Percentiles rank a stretch among this genome's conserved stretches.
phyloP scores from a whole-genome alignment of 2,797 vertebrate species.

The Neomorphus geoffroyi region DNA sequence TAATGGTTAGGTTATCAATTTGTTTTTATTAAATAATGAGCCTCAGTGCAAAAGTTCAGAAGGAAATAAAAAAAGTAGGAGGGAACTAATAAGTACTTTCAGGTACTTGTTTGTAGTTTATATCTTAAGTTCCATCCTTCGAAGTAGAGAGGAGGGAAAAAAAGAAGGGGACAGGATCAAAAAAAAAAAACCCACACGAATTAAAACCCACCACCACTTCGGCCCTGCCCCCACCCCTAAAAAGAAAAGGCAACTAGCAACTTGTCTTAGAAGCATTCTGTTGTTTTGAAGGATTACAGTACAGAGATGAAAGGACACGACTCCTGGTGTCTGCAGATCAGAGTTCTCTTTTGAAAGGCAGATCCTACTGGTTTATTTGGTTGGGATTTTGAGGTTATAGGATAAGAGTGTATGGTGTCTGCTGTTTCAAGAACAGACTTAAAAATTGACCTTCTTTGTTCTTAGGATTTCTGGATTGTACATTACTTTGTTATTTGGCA shows the following conservation, averaged over 20 bases:
- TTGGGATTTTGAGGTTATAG: neutral
- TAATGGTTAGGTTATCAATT: neutral
- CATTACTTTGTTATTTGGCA: neutral
- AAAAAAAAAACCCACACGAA: too few relatives aligned
- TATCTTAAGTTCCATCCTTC: neutral
- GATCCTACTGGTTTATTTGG: neutral
- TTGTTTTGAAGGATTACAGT: neutral
- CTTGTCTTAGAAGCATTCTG: neutral
- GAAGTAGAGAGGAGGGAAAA: neutral
- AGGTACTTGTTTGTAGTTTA: neutral
- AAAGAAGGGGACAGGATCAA: fast-evolving
- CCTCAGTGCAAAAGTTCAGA: neutral
- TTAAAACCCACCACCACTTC: fast-evolving
- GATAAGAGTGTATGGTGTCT: neutral
- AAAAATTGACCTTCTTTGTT: neutral
- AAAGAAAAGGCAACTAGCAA: neutral
- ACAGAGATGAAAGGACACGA: neutral
- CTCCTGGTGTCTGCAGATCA: neutral
- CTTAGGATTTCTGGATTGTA: neutral
- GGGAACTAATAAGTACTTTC: neutral
- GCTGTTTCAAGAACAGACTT: neutral
- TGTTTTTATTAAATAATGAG: neutral
- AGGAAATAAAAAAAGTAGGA: neutral
- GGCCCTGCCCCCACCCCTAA: too few relatives aligned
- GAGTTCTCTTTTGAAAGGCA: neutral